Conservation (phyloP, 2,888 invertebrate genomes). For the Cryptophagus acutangulus region DNA sequence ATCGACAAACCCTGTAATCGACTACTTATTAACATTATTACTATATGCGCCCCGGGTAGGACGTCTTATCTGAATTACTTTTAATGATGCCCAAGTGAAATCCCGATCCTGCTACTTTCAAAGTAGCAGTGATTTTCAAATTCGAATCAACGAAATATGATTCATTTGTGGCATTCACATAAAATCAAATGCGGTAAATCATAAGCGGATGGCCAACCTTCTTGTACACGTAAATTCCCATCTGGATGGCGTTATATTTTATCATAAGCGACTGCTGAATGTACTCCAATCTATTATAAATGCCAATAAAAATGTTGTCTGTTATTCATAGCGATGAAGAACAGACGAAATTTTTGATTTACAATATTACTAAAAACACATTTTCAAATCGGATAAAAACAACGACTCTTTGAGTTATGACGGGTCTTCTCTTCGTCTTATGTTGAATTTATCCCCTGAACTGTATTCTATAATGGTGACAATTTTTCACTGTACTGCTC, state of each 20-base stretch:
- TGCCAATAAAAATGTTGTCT: slow-evolving; percentile 24
- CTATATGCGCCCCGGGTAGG: slow-evolving; percentile 24
- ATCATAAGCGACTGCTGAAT: slow-evolving; percentile 20
- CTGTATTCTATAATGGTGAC: slow-evolving; percentile 15
- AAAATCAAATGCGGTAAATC: slow-evolving; percentile 7
- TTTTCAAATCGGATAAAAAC: too few species aligned
- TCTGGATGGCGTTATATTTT: slow-evolving; percentile 21
- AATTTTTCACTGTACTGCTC: slow-evolving; percentile 22
- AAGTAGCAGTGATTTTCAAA: too few species aligned
- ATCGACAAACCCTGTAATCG: slow-evolving; percentile 41
- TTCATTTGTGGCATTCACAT: slow-evolving; percentile 11
- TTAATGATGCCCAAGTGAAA: too few species aligned
- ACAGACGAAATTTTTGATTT: slow-evolving; percentile 7
- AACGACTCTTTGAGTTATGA: too few species aligned
- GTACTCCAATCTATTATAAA: slow-evolving; percentile 23
- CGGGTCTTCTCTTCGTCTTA: too few species aligned
- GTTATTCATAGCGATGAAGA: slow-evolving; percentile 21
- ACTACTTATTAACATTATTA: slow-evolving; percentile 42
- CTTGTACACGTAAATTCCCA: slow-evolving; percentile 9
- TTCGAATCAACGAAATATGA: too few species aligned
- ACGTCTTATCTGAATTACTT: slow-evolving; percentile 7
- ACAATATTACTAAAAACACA: too few species aligned
- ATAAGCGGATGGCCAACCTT: slow-evolving; percentile 4
- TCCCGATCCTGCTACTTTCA: too few species aligned
- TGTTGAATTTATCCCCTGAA: too few species aligned